Evolutionary conservation across 1,140 invertebrate species (phyloP).

Genomic region (Melanaphis sacchari): DNA sequence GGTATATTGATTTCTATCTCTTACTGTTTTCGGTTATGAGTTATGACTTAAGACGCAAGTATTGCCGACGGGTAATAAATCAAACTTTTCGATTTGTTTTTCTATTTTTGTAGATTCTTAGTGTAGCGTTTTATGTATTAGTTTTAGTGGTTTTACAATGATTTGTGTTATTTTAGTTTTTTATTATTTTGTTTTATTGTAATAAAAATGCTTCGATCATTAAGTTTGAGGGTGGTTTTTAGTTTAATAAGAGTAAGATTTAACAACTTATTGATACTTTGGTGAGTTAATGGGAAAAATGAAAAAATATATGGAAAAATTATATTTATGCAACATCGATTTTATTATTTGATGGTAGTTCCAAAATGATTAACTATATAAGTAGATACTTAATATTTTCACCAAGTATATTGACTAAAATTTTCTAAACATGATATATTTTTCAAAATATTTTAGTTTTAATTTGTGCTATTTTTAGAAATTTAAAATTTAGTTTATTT

Average conservation of each 20-base stretch:
- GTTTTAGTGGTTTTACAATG: neutral
- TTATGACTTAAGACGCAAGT: neutral
- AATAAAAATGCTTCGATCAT: neutral
- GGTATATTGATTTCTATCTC: neutral
- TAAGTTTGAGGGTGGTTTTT: neutral
- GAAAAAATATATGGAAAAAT: too few species aligned
- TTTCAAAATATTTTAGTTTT: too few species aligned
- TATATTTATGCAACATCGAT: too few species aligned
- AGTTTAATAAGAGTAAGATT: too few species aligned
- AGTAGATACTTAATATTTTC: too few species aligned
- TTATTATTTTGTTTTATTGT: neutral
- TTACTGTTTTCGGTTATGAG: neutral
- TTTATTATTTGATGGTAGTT: too few species aligned
- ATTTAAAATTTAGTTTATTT: too few species aligned
- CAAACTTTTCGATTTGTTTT: neutral
- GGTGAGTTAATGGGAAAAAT: neutral
- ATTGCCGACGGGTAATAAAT: neutral
- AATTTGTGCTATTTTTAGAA: too few species aligned
- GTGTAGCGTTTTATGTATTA: neutral
- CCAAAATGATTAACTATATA: too few species aligned
- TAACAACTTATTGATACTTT: neutral
- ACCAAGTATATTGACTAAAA: too few species aligned
- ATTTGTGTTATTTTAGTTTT: neutral
- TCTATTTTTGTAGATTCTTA: neutral
- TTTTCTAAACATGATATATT: too few species aligned